Conservation (phyloP, 2,797 vertebrate genomes). For the Enteromius trimaculatus region DNA sequence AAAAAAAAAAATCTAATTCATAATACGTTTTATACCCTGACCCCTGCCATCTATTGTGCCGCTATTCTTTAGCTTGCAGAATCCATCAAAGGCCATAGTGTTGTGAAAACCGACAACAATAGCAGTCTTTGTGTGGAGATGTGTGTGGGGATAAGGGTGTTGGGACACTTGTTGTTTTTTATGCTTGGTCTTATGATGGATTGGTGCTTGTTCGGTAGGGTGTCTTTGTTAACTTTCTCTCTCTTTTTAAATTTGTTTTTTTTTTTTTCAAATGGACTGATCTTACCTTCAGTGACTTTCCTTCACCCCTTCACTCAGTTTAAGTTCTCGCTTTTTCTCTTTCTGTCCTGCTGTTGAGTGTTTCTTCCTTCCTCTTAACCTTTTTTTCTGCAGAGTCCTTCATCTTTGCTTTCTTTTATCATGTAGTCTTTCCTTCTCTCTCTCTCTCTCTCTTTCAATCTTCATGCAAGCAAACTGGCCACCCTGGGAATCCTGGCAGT, state of each 20-base stretch:
- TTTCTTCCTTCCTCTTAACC: slow-evolving; percentile 48
- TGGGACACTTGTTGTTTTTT: slow-evolving; percentile 68
- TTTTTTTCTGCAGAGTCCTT: slow-evolving; percentile 27
- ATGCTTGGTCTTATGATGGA: slow-evolving; percentile 67
- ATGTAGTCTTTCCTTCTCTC: slow-evolving; percentile 39
- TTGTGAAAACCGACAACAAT: slow-evolving; percentile 62
- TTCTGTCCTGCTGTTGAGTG: slow-evolving; percentile 29
- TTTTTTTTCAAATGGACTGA: slow-evolving; percentile 42
- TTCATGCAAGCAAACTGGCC: slow-evolving; percentile 62
- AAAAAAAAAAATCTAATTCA: slow-evolving; percentile 37
- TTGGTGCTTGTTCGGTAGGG: slow-evolving; percentile 60
- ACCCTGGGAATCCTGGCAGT: slow-evolving; percentile 73
- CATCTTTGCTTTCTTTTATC: slow-evolving; percentile 43
- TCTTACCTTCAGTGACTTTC: slow-evolving; percentile 59
- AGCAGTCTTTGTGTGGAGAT: slow-evolving; percentile 63
- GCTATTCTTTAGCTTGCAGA: slow-evolving; percentile 61
- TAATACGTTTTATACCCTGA: slow-evolving; percentile 55
- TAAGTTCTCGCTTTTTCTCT: slow-evolving; percentile 31
- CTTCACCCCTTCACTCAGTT: slow-evolving; percentile 40
- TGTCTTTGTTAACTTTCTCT: slow-evolving; percentile 64
- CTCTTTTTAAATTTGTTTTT: slow-evolving; percentile 11
- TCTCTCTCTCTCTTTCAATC: slow-evolving; percentile 44
- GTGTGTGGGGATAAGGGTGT: slow-evolving; percentile 64
- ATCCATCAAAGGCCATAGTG: slow-evolving; percentile 64
- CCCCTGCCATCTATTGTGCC: slow-evolving; percentile 54